Evolutionary conservation across 2,797 vertebrate species (phyloP), one percentile per base, ranked within the genome.

Genomic region (Lagocephalus sceleratus): DNA sequence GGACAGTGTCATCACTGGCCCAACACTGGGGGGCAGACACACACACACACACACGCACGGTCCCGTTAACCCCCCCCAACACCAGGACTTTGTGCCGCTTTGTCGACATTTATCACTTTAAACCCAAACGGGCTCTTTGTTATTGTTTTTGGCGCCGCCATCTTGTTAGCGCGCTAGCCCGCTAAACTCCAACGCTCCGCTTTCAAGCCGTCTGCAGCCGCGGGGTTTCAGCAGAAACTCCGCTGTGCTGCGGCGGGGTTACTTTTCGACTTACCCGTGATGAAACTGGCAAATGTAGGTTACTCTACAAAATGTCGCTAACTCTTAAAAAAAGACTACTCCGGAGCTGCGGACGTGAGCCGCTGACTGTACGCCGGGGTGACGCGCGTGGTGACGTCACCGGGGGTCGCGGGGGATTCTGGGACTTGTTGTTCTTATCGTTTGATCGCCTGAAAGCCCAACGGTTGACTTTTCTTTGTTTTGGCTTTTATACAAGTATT

Each of bases 131-230:
- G 45, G 10, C 2, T 49, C 51, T 64, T 54, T 77, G 49, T 71
- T 74, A 17, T 75, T 80, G 71, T 71, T 66, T 49, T 71, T 76
- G 59, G 48, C 62, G 68, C 3, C 44, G 68, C 77, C 75, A 71
- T 75, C 46, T 67, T 63, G 77, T 55, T 78, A 79, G 72, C 63
- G 17, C 20, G 71, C 67, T 44, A 43, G 29, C 51, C 15, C 15
- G 51, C 32, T 45, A 60, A n/a, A 57, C 25, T 63, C 59, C 20
- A 62, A 20, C 56, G 3, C 32, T 26, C 14, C 15, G 39, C 54
- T 48, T 46, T 14, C n/a, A 9, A 26, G 9, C 45, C 6, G 20
- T 14, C n/a, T 43, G 35, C 1, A 15, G 2, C 6, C 2, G 12
- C 0, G 41, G 45, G 45, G 21, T 23, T 2, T 0, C n/a, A 21